Evolutionary conservation across 2,113 vertebrate species (phyloP).

Genomic region (Cinclus cinclus): DNA sequence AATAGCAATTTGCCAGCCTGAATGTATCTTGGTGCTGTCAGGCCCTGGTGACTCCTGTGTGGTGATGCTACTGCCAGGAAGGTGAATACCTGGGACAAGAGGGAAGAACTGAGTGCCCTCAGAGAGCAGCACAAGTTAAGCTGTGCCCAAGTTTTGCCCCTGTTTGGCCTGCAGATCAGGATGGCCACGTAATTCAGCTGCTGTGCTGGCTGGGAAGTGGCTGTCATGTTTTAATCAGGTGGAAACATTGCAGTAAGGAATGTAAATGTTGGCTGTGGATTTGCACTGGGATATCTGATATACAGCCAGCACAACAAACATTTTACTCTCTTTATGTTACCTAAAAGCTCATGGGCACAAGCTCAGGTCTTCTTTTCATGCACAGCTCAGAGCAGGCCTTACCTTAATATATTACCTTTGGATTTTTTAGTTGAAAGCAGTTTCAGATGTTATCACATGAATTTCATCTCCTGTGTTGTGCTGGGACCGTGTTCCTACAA

Average conservation of each 20-base stretch:
- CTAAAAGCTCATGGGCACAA: background rate
- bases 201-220: background rate
- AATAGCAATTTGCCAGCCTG: background rate
- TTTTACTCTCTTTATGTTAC: background rate
- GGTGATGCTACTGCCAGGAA: background rate
- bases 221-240: background rate
- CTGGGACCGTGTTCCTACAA: constrained; percentile 18
- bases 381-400: background rate
- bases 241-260: background rate
- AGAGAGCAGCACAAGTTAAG: background rate
- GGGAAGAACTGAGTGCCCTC: background rate
- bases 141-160: background rate
- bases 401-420: constrained; percentile 2
- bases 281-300: background rate
- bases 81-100: background rate
- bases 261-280: background rate
- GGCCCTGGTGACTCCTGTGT: background rate
- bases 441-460: constrained; percentile 3
- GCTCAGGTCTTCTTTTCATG: background rate
- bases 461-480: constrained; percentile 49
- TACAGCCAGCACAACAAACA: background rate
- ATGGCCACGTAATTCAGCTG: background rate
- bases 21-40: background rate
- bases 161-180: background rate
- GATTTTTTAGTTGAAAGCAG: constrained; percentile 23